phyloP scores from a whole-genome alignment of 2,113 vertebrate species.

The Oreocharis arfaki region DNA sequence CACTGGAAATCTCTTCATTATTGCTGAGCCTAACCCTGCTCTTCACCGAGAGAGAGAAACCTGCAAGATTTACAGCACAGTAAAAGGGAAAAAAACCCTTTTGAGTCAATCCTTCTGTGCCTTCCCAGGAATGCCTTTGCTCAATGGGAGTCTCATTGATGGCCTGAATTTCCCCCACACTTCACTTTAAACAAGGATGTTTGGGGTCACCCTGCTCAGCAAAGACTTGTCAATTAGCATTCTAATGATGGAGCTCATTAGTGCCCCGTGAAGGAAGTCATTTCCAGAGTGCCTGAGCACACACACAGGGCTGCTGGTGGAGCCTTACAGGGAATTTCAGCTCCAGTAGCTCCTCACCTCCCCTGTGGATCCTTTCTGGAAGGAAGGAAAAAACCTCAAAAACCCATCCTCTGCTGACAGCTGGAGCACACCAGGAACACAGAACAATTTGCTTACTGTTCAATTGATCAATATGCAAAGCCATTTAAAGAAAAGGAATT shows the following conservation, averaged over 20 bases:
- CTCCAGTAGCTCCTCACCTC: not conserved
- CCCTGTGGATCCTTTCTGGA: not conserved
- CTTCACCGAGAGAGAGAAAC: not conserved
- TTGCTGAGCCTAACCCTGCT: not conserved
- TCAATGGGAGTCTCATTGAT: fast-evolving
- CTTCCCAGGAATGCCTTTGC: not conserved
- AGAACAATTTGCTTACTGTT: not conserved
- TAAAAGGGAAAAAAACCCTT: not conserved
- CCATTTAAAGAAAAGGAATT: not conserved
- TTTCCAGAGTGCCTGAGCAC: not conserved
- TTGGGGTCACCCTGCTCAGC: not conserved
- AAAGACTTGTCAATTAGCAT: not conserved
- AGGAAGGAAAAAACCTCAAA: not conserved
- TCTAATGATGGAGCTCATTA: not conserved
- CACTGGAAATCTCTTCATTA: not conserved
- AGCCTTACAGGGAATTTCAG: not conserved
- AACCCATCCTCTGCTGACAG: not conserved
- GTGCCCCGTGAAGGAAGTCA: not conserved
- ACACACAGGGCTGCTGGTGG: not conserved
- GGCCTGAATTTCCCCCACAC: not conserved
- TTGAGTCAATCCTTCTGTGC: not conserved
- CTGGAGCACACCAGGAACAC: not conserved
- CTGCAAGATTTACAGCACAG: fast-evolving
- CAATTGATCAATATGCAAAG: fast-evolving
- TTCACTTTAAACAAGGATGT: not conserved